Percentiles rank a stretch among this genome's conserved stretches.
These are phyloP conservation scores for Sebastes trivittatus DNA, from an alignment of 2,797 vertebrate genomes.

Conservation along the genomic window DNA sequence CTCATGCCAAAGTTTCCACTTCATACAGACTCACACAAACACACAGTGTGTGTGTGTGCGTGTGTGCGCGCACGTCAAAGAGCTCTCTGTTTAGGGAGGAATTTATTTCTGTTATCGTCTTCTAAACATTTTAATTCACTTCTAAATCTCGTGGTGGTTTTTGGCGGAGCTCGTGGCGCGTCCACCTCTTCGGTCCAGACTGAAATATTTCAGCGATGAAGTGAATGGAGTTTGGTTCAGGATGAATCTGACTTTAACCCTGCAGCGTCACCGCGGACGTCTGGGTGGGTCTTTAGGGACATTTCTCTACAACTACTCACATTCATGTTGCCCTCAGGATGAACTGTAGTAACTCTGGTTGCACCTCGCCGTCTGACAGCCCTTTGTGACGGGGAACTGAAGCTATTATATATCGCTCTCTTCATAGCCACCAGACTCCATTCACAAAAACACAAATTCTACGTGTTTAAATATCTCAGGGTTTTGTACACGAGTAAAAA, in stretches of 20 bases:
- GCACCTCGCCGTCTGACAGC: too few species aligned
- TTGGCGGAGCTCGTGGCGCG: background rate
- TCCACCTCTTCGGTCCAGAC: background rate
- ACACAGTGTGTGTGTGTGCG: background rate
- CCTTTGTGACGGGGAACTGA: too few species aligned
- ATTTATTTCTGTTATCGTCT: background rate
- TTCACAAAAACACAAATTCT: too few species aligned
- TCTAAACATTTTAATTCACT: background rate
- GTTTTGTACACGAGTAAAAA: too few species aligned
- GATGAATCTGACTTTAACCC: background rate
- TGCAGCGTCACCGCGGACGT: too few species aligned
- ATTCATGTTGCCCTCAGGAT: too few species aligned
- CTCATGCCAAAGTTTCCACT: constrained; percentile 46
- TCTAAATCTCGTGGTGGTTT: background rate
- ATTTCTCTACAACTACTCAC: too few species aligned
- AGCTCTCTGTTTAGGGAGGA: background rate
- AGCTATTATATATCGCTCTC: too few species aligned
- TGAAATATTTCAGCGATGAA: background rate
- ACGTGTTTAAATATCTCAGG: too few species aligned
- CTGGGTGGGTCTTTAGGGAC: too few species aligned
- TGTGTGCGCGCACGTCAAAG: background rate
- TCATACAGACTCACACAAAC: constrained; percentile 1
- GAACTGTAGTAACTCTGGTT: too few species aligned
- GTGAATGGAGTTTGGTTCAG: background rate
- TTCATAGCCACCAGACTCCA: too few species aligned